Conservation (phyloP, 2,113 vertebrate species). For the Reinhardtius hippoglossoides region DNA sequence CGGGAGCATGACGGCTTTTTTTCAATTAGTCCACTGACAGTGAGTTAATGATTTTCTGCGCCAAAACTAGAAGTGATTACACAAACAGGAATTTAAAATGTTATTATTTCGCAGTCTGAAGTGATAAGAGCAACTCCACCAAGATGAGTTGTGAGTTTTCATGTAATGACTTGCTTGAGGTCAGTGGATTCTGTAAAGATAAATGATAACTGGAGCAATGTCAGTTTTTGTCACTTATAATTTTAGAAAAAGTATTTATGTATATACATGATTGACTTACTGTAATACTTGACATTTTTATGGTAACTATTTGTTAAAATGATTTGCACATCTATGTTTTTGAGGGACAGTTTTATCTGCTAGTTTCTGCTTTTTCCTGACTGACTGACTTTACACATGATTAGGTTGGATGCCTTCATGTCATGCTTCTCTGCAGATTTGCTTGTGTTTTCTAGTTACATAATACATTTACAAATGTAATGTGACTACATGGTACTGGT, state of each 20-base stretch:
- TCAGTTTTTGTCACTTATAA: neutral
- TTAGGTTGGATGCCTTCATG: no score
- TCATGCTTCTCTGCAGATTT: no score
- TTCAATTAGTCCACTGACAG: constrained; percentile 2
- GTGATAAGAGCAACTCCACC: neutral
- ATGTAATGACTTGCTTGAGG: neutral
- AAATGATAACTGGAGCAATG: neutral
- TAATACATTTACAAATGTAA: no score
- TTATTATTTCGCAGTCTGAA: neutral
- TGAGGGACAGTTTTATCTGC: neutral
- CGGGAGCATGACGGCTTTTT: constrained; percentile 6
- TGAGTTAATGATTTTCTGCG: neutral
- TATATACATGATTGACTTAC: neutral
- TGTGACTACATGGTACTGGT: no score
- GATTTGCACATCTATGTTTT: neutral
- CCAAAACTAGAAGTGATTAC: neutral
- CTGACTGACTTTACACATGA: no score
- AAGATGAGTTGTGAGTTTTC: neutral
- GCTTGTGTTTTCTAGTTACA: no score
- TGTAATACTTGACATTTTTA: neutral
- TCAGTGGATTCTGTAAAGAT: neutral
- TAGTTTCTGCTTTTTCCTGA: neutral
- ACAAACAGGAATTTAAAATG: neutral
- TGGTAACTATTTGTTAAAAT: neutral
- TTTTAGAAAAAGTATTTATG: neutral